phyloP scores from a whole-genome alignment of 2,113 vertebrate genomes.

The Strix aluco region DNA sequence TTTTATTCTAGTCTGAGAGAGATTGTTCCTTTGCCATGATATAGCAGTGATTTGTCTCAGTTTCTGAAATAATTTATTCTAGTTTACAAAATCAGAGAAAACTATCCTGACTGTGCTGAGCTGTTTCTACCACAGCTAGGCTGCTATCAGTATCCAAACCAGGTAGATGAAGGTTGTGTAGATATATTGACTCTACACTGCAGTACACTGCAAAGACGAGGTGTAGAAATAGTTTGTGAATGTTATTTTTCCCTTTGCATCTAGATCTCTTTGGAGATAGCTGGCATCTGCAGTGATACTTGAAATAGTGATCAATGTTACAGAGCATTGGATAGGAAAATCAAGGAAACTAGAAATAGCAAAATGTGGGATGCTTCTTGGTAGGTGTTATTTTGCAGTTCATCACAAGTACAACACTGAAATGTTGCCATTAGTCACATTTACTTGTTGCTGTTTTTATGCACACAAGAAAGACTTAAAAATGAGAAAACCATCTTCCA shows the following conservation, averaged over 20 bases:
- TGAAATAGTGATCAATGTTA: constrained; percentile 34
- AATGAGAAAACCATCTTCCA: neutral
- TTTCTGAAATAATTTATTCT: neutral
- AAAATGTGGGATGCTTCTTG: constrained; percentile 52
- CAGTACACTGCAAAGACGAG: neutral
- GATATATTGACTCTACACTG: neutral
- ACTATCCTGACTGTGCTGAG: neutral
- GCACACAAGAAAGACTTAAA: neutral
- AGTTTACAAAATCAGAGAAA: neutral
- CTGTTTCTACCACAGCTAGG: neutral
- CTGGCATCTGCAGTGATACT: neutral
- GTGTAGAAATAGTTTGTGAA: neutral
- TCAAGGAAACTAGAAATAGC: constrained; percentile 52
- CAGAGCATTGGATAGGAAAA: constrained; percentile 28
- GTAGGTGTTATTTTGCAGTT: constrained; percentile 54
- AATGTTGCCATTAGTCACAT: constrained; percentile 51
- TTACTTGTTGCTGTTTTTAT: constrained; percentile 42
- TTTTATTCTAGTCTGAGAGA: neutral
- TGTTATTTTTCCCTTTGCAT: neutral
- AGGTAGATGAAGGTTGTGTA: neutral
- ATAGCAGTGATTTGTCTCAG: neutral
- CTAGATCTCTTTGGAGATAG: neutral
- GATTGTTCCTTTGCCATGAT: neutral
- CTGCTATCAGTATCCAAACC: neutral
- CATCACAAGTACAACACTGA: constrained; percentile 56